Evolutionary conservation across 2,888 invertebrate species (phyloP), one percentile per base, ranked within the genome.

Genomic region (Thelaira solivaga): DNA sequence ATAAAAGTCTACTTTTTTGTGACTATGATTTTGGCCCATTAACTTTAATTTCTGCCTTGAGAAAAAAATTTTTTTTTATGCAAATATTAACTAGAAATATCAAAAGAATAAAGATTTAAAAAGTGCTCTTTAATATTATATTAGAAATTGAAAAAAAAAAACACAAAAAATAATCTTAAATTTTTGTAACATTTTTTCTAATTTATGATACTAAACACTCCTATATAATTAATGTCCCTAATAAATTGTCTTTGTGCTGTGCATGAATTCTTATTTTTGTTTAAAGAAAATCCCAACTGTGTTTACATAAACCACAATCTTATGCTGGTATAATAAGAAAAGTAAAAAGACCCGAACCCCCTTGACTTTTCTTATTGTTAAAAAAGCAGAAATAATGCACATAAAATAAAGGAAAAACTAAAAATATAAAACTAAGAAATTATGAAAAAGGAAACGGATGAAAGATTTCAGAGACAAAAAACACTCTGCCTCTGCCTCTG

Each of bases 371-470:
- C 29, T 53, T 34, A 39, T 41, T 69, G 22, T 24, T 29, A 53
- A 55, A 18, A 18, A 8, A 39, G 10, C 8, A 22, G 11, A 61
- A 51, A 61, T 13, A 11, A 11, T 34, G 16, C 22, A 47, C 18
- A 18, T 5, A 41, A 20, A 24, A 4, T 20, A 57, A 24, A 57
- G 43, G 49, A 47, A 24, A 8, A 45, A 55, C 22, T 26, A 8
- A 41, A 57, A 39, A n/a, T n/a, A n/a, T n/a, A n/a, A n/a, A n/a
- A n/a, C n/a, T n/a, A n/a, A 64, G 39, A 57, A 55, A 43, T 59
- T 43, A 51, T 55, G 29, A 59, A 36, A 76, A 62, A 61, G 62
- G 68, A 73, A 77, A 73, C 77, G 72, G 72, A 77, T 77, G 57
- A 31, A 73, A 68, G 57, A 73, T 68, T 68, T 45, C 61, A 67